These are phyloP conservation scores for Atherinosoma microstoma DNA, from an alignment of 2,797 vertebrate genomes.

Conservation along the genomic window DNA sequence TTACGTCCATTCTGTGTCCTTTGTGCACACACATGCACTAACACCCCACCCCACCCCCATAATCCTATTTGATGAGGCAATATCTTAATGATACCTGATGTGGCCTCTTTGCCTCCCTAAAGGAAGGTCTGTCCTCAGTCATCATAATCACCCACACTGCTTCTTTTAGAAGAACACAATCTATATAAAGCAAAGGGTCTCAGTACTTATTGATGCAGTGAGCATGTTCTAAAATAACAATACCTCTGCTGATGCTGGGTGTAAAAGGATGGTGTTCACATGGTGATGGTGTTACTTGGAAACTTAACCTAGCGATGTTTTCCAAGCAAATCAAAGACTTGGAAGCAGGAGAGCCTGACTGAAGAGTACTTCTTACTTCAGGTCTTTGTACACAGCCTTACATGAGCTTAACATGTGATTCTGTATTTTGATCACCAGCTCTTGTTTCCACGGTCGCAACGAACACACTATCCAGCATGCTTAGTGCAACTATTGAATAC, in stretches of 20 bases:
- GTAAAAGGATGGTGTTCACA: slow-evolving; percentile 12
- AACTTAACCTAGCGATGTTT: slow-evolving; percentile 24
- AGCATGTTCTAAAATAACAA: slow-evolving; percentile 14
- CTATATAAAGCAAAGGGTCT: slow-evolving; percentile 51
- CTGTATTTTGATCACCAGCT: slow-evolving; percentile 57
- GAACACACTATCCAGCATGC: slow-evolving; percentile 49
- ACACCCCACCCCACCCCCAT: slow-evolving; percentile 35
- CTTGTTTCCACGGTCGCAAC: slow-evolving; percentile 38
- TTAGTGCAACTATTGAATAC: slow-evolving; percentile 39
- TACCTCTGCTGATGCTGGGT: slow-evolving; percentile 12
- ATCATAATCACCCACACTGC: slow-evolving; percentile 65
- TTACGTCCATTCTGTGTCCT: slow-evolving; percentile 66
- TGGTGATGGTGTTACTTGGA: slow-evolving; percentile 4
- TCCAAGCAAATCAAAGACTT: slow-evolving; percentile 25
- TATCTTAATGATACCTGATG: slow-evolving; percentile 83
- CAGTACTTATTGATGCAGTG: neutral
- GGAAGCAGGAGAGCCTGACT: neutral
- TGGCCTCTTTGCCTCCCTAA: slow-evolving; percentile 58
- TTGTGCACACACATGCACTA: slow-evolving; percentile 10
- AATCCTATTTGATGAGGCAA: slow-evolving; percentile 84
- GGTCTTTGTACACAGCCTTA: slow-evolving; percentile 14
- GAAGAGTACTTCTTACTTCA: slow-evolving; percentile 3
- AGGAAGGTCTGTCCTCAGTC: slow-evolving; percentile 69
- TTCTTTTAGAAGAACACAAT: slow-evolving; percentile 58
- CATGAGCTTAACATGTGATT: slow-evolving; percentile 43